Evolutionary conservation across 2,888 invertebrate species (phyloP).

Genomic region (Drosophila nr. medialis): DNA sequence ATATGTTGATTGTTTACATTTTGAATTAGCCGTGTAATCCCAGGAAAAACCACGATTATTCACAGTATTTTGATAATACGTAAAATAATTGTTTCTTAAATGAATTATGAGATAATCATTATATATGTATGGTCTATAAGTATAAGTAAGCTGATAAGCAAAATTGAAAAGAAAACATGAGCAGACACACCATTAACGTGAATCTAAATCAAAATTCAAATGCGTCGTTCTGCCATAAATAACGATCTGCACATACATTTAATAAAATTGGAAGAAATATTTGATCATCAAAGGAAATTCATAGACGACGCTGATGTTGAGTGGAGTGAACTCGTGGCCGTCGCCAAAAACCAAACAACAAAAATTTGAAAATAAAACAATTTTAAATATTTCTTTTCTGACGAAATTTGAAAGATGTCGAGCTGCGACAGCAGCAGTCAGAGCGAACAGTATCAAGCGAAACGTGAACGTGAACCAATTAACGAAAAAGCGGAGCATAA

Average conservation of each 20-base stretch:
- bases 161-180: conserved; percentile 1
- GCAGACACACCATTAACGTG: conserved; percentile 35
- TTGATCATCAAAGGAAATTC: conserved; percentile 73
- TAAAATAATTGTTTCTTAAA: conserved; percentile 29
- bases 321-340: conserved; percentile 77
- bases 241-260: conserved; percentile 33
- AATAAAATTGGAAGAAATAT: conserved; percentile 39
- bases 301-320: conserved; percentile 55
- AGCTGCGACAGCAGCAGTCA: conserved; percentile 13
- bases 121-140: conserved; percentile 15
- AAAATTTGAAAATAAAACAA: conserved; percentile 49
- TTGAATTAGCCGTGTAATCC: conserved; percentile 8
- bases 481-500: conserved; percentile 41
- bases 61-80: conserved; percentile 28
- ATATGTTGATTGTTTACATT: conserved; percentile 26
- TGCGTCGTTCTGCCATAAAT: conserved; percentile 67
- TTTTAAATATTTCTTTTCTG: conserved; percentile 62
- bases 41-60: conserved; percentile 36
- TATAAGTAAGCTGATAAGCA: conserved; percentile 48
- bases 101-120: conserved; percentile 52
- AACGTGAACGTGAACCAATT: conserved; percentile 74
- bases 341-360: conserved; percentile 38
- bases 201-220: conserved; percentile 58
- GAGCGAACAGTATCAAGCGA: conserved; percentile 60
- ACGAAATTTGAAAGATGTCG: conserved; percentile 61